A percentile compares a stretch with the other conserved stretches of the same genome.
Conservation (phyloP, 1,140 invertebrate genomes). For the Pseudomyrmex dendroicus region DNA sequence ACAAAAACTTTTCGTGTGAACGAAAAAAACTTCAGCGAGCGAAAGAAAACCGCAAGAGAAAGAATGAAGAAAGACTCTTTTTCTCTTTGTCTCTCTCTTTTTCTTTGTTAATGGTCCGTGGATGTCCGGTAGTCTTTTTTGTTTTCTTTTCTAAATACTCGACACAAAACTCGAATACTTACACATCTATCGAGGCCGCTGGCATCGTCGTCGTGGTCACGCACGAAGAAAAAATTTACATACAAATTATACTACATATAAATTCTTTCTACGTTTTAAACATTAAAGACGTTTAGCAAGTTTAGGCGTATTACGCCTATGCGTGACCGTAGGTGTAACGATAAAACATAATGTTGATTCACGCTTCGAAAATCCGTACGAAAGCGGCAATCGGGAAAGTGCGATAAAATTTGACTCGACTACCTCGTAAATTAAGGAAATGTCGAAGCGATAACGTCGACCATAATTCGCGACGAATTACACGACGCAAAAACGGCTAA, state of each 20-base stretch:
- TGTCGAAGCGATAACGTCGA: slow-evolving; percentile 35
- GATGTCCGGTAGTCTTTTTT: slow-evolving; percentile 32
- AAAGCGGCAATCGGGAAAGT: slow-evolving; percentile 20
- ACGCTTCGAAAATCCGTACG: not conserved
- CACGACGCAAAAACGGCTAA: not conserved
- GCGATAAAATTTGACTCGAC: not conserved
- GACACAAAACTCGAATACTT: slow-evolving; percentile 55
- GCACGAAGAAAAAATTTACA: not conserved
- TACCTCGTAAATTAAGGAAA: slow-evolving; percentile 53
- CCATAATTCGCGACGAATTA: slow-evolving; percentile 48
- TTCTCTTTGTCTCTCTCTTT: not conserved
- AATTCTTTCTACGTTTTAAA: not conserved
- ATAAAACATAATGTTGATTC: not conserved
- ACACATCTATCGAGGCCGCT: slow-evolving; percentile 57
- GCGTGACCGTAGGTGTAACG: not conserved
- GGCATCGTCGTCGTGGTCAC: not conserved
- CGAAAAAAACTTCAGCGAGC: too few relatives aligned
- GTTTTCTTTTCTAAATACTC: slow-evolving; percentile 50
- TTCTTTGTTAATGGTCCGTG: not conserved
- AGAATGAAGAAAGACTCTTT: not conserved
- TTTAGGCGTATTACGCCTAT: not conserved
- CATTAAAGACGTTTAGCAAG: too few relatives aligned
- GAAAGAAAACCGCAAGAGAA: not conserved
- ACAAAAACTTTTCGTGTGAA: too few relatives aligned
- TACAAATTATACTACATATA: not conserved